A percentile compares a stretch with the other conserved stretches of the same genome.
Conservation (phyloP, 53 echinoderm and acorn worm genomes). For the Holothuria leucospilota region DNA sequence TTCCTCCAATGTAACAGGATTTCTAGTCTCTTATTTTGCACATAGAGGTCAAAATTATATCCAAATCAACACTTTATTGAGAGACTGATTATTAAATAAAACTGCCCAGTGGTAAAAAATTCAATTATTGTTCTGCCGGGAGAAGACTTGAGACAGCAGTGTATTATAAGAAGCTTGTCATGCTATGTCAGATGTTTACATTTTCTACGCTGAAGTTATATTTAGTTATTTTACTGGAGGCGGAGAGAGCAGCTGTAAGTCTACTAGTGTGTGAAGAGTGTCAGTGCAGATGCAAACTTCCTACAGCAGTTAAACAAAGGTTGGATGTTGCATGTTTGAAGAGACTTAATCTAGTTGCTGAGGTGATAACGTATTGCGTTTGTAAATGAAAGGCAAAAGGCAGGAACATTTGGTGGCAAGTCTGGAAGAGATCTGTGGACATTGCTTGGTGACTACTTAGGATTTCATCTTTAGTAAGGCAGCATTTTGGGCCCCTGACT, state of each 20-base stretch:
- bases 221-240: conserved; percentile 23
- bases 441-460: no score
- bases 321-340: no score
- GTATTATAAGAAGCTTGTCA: background rate
- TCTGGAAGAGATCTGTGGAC: no score
- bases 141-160: conserved; percentile 15
- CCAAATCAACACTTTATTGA: conserved; percentile 38
- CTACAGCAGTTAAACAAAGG: no score
- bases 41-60: conserved; percentile 37
- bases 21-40: conserved; percentile 8
- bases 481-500: no score
- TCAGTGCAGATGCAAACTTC: no score
- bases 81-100: conserved; percentile 25
- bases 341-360: no score
- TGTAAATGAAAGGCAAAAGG: no score
- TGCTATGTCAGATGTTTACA: background rate
- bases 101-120: conserved; percentile 45
- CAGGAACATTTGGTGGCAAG: no score
- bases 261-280: no score
- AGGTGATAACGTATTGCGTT: no score
- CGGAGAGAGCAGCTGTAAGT: conserved; percentile 23
- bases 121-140: conserved; percentile 37
- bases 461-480: no score
- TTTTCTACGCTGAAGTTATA: background rate
- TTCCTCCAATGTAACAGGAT: conserved; percentile 22